Evolutionary conservation across 2,113 vertebrate species (phyloP), one percentile per base, ranked within the genome.

Genomic region (Vidua macroura): DNA sequence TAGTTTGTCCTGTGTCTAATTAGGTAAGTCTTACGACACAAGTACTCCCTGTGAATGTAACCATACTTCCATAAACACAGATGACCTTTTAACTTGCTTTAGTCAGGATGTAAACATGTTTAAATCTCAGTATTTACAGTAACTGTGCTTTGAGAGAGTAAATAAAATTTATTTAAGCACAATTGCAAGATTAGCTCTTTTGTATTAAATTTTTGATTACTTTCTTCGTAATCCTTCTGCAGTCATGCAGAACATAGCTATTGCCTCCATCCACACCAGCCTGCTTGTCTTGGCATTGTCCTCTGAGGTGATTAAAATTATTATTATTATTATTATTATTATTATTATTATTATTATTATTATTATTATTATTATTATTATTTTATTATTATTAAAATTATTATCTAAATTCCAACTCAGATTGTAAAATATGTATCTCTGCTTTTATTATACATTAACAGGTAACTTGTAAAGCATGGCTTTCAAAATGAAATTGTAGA

Each of bases 281-380:
- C 20, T 35, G 51, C 51, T 66, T 31, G n/a, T 37, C 31, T 76
- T 6, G 5, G 5, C 37, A 43, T 30, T 0, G 0, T 58, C 13
- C 72, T 83, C 44, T 73, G 41, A 77, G n/a, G 41, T 51, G 5
- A n/a, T n/a, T n/a, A n/a, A n/a, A n/a, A n/a, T n/a, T n/a, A n/a
- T n/a, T n/a, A n/a, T n/a, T n/a, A n/a, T n/a, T n/a, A n/a, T n/a
- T n/a, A n/a, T n/a, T n/a, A n/a, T n/a, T n/a, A n/a, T n/a, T n/a
- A n/a, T n/a, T n/a, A n/a, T n/a, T n/a, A n/a, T n/a, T n/a, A n/a
- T n/a, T n/a, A n/a, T n/a, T n/a, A n/a, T n/a, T n/a, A n/a, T n/a
- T n/a, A n/a, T n/a, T n/a, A n/a, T n/a, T n/a, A n/a, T n/a, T n/a
- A n/a, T n/a, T n/a, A n/a, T n/a, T n/a, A n/a, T n/a, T n/a, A n/a